Percentiles rank a stretch among this genome's conserved stretches.
phyloP scores from a whole-genome alignment of 2,113 vertebrate genomes.

The Dicentrarchus labrax region DNA sequence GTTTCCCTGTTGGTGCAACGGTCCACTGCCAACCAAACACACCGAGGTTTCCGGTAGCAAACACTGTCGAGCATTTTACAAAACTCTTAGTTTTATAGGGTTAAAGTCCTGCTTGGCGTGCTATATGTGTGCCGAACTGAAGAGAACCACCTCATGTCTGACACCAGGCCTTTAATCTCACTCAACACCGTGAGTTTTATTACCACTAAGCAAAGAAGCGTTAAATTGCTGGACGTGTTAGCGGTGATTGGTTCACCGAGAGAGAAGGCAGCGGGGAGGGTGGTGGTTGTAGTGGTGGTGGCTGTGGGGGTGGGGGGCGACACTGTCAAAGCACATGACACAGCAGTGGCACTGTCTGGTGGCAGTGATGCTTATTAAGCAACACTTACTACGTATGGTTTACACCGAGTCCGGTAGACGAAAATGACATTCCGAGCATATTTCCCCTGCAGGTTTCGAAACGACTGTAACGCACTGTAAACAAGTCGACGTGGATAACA shows the following conservation, averaged over 20 bases:
- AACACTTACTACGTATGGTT: background rate
- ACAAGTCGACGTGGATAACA: conserved; percentile 58
- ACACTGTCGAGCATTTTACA: background rate
- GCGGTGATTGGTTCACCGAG: background rate
- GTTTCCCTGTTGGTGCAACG: background rate
- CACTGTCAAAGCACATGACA: conserved; percentile 68
- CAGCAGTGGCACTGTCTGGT: conserved; percentile 22
- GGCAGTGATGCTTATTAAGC: conserved; percentile 22
- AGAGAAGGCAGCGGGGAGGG: background rate
- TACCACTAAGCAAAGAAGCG: background rate
- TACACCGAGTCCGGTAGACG: background rate
- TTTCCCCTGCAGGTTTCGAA: conserved; percentile 33
- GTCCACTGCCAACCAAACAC: background rate
- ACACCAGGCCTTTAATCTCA: fast-evolving
- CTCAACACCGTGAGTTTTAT: fast-evolving
- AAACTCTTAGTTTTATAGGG: background rate
- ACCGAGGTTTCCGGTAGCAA: background rate
- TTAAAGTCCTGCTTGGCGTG: background rate
- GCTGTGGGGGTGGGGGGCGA: background rate
- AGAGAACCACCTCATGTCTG: background rate
- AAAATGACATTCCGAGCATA: background rate
- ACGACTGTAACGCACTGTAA: conserved; percentile 42
- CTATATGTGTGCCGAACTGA: conserved; percentile 25
- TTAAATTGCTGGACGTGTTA: background rate
- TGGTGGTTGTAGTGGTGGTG: background rate